Conservation (phyloP, 2,888 invertebrate genomes). For the Brachypterus glaber region DNA sequence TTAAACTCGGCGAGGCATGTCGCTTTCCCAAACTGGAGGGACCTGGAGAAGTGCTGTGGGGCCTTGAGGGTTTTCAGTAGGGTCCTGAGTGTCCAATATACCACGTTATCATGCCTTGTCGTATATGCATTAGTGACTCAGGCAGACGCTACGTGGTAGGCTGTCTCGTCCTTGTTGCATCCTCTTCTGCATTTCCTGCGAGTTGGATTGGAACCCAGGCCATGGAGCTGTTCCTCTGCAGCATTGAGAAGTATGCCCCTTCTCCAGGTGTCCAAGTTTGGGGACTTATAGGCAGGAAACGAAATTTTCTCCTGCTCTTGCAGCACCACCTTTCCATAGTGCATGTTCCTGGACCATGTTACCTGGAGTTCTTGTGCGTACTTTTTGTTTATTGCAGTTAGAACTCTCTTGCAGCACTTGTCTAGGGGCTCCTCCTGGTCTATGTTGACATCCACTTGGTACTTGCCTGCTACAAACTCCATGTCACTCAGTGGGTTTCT, state of each 20-base stretch:
- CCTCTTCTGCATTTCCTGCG: no score
- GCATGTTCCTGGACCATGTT: slow-evolving; percentile 16
- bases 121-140: slow-evolving; percentile 14
- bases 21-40: slow-evolving; percentile 6
- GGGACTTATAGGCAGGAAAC: slow-evolving; percentile 12
- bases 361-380: neutral
- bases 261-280: slow-evolving; percentile 14
- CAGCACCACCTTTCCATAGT: slow-evolving; percentile 15
- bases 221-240: slow-evolving; percentile 21
- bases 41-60: slow-evolving; percentile 4
- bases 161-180: slow-evolving; percentile 13
- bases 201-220: slow-evolving; percentile 11
- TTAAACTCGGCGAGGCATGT: neutral
- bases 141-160: slow-evolving; percentile 20
- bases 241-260: slow-evolving; percentile 16
- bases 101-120: slow-evolving; percentile 22
- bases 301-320: slow-evolving; percentile 7
- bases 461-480: slow-evolving; percentile 10
- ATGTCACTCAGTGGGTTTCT: slow-evolving; percentile 11
- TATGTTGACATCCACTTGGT: neutral
- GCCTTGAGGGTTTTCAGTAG: slow-evolving; percentile 12
- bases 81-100: slow-evolving; percentile 16
- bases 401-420: neutral
- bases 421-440: neutral
- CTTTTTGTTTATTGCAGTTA: neutral